Percentiles rank a stretch among this genome's conserved stretches.
Evolutionary conservation across 2,797 vertebrate genomes (phyloP).

Genomic region (Cheirogaleus major): DNA sequence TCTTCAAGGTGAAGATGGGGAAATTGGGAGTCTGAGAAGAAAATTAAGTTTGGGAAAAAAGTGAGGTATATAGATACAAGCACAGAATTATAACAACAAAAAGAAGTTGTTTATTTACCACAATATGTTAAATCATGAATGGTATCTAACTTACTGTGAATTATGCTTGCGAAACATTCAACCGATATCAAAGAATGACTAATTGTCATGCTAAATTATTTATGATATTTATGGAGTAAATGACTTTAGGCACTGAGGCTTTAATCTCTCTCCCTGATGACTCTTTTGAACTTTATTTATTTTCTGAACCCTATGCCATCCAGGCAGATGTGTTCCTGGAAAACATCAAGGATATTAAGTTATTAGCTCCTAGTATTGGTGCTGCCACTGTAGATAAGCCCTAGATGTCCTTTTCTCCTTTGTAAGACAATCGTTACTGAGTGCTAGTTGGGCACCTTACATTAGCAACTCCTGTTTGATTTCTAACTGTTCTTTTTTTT

Average conservation of each 20-base stretch:
- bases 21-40: neutral
- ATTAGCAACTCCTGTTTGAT: neutral
- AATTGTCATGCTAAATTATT: neutral
- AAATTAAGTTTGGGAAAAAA: neutral
- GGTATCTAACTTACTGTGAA: neutral
- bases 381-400: neutral
- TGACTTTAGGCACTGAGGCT: neutral
- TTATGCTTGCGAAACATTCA: neutral
- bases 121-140: neutral
- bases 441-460: neutral
- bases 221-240: neutral
- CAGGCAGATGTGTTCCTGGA: neutral
- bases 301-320: neutral
- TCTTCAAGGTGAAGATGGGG: neutral
- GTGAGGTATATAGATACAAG: neutral
- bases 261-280: neutral
- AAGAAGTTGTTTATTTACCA: neutral
- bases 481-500: neutral
- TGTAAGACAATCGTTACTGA: neutral
- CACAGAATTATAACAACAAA: neutral
- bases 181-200: neutral
- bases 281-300: slow-evolving; percentile 23
- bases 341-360: neutral
- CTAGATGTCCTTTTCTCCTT: neutral
- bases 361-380: neutral